Conservation (phyloP, 2,888 invertebrate species). For the Lasioglossum vierecki region DNA sequence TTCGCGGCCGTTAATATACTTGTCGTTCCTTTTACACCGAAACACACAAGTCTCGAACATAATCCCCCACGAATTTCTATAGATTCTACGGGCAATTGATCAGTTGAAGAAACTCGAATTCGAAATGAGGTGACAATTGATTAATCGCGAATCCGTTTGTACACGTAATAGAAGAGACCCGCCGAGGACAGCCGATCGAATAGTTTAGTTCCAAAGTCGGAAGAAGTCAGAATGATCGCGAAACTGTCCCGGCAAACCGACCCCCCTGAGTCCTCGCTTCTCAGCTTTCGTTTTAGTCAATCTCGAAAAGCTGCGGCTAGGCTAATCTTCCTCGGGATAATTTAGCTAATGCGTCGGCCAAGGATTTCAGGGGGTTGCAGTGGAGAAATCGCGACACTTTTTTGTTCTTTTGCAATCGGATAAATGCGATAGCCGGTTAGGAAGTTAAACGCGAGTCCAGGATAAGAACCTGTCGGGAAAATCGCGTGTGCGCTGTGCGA, state of each 20-base stretch:
- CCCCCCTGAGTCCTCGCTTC: background rate
- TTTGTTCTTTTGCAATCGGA: slow-evolving; percentile 29
- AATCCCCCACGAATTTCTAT: background rate
- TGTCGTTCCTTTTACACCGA: background rate
- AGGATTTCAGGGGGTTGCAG: background rate
- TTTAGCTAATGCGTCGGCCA: background rate
- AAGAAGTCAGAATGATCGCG: background rate
- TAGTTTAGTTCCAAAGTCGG: background rate
- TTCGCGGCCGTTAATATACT: background rate
- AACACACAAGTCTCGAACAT: background rate
- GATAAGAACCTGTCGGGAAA: background rate
- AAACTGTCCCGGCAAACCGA: background rate
- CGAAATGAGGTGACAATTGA: background rate
- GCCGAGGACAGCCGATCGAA: background rate
- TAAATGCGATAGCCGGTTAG: slow-evolving; percentile 34
- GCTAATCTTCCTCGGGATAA: background rate
- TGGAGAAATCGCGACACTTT: background rate
- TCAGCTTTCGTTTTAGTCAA: background rate
- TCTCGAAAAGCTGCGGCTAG: background rate
- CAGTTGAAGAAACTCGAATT: background rate
- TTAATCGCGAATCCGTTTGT: background rate
- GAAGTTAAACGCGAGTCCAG: background rate
- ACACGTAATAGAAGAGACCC: background rate
- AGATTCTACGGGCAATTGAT: no score
- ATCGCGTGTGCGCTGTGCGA: slow-evolving; percentile 67